phyloP scores from a whole-genome alignment of 2,113 vertebrate genomes.

The Sinocyclocheilus grahami region DNA sequence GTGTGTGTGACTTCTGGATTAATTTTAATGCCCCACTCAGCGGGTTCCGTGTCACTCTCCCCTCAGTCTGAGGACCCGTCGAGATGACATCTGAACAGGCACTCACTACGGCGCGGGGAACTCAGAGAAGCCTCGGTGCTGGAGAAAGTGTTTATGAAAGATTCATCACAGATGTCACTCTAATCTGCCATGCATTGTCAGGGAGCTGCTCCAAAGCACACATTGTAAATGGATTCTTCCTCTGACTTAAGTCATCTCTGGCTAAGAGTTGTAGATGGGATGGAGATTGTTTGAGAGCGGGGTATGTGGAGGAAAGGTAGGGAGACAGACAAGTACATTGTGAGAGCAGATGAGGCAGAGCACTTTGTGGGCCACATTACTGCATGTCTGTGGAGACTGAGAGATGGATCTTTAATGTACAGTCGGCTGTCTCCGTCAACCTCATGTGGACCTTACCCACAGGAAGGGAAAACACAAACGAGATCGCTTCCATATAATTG shows the following conservation, averaged over 20 bases:
- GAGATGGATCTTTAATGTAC: conserved; percentile 91
- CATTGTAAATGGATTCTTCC: conserved; percentile 97
- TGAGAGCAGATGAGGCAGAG: conserved; percentile 84
- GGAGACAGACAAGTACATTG: conserved; percentile 77
- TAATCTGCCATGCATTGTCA: conserved; percentile 91
- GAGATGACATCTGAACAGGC: conserved; percentile 89
- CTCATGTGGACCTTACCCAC: conserved; percentile 18
- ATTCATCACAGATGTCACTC: conserved; percentile 98
- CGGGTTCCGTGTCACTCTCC: conserved; percentile 78
- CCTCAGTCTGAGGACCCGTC: conserved; percentile 75
- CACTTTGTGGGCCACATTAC: conserved; percentile 87
- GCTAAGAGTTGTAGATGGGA: conserved; percentile 68
- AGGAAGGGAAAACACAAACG: not conserved
- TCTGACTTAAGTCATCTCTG: conserved; percentile 93
- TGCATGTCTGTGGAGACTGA: conserved; percentile 77
- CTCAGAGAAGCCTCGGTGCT: conserved; percentile 69
- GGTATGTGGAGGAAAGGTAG: conserved; percentile 48
- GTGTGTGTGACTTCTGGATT: conserved; percentile 82
- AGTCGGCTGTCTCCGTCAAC: conserved; percentile 79
- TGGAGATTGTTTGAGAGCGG: conserved; percentile 45
- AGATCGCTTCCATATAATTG: not conserved
- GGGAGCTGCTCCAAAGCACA: conserved; percentile 92
- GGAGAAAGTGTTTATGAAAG: conserved; percentile 95
- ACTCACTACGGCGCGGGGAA: conserved; percentile 59
- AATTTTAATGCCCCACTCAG: conserved; percentile 94